These are phyloP conservation scores for Agonum fuliginosum DNA, from an alignment of 2,888 invertebrate species.

Conservation along the genomic window DNA sequence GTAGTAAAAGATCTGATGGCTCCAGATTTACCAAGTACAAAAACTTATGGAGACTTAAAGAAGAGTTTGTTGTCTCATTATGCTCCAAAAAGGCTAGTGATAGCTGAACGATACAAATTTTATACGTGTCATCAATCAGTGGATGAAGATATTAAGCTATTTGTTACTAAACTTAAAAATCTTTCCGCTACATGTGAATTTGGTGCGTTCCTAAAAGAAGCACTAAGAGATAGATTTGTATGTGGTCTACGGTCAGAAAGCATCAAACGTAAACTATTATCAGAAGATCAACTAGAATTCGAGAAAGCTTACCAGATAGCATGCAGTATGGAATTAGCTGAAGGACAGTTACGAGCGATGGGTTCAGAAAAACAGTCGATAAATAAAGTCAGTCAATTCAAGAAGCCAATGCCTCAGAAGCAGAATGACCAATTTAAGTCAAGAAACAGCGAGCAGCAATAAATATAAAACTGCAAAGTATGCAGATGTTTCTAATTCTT, in stretches of 20 bases:
- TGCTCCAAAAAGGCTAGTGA: constrained; percentile 7
- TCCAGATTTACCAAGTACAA: not conserved
- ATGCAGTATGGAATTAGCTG: not conserved
- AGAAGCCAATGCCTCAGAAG: not conserved
- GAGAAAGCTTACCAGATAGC: not conserved
- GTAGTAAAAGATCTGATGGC: not conserved
- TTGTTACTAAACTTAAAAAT: not conserved
- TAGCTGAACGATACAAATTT: constrained; percentile 7
- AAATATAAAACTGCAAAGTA: not conserved
- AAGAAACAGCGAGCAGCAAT: not conserved
- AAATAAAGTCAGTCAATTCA: not conserved
- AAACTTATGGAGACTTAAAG: not conserved
- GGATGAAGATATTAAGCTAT: constrained; percentile 8
- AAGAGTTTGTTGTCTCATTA: not conserved
- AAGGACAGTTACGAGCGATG: not conserved
- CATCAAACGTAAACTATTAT: not conserved
- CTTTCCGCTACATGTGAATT: not conserved
- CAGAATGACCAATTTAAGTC: not conserved
- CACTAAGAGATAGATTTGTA: not conserved
- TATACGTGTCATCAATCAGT: not conserved
- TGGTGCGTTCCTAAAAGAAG: constrained; percentile 1
- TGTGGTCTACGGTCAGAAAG: not conserved
- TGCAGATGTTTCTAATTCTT: not conserved
- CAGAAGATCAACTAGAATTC: not conserved
- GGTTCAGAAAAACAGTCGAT: not conserved